Conservation (phyloP, 2,888 invertebrate genomes). For the Noctua pronuba region DNA sequence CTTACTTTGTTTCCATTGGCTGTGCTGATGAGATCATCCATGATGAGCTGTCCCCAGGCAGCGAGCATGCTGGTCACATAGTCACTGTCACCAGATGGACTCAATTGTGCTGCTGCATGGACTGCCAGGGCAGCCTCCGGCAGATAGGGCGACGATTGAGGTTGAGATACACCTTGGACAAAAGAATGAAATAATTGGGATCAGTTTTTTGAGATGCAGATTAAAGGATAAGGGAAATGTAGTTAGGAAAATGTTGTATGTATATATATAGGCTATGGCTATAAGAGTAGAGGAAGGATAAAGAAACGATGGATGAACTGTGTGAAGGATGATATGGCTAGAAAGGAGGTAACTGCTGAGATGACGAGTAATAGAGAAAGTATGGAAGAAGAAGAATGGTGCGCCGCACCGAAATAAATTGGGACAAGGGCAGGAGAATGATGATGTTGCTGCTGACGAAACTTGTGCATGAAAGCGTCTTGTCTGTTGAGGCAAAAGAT, state of each 20-base stretch:
- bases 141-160: conserved; percentile 89
- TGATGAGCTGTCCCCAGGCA: conserved; percentile 94
- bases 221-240: background rate
- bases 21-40: conserved; percentile 93
- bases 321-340: too few species aligned
- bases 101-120: conserved; percentile 89
- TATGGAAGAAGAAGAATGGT: too few species aligned
- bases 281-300: too few species aligned
- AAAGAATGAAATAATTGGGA: background rate
- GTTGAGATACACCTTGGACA: conserved; percentile 78
- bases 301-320: too few species aligned
- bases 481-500: background rate
- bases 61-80: conserved; percentile 94
- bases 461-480: background rate
- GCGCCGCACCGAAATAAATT: too few species aligned
- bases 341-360: too few species aligned
- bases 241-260: too few species aligned
- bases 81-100: conserved; percentile 91
- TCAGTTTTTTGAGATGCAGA: background rate
- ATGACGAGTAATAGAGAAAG: too few species aligned
- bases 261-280: too few species aligned
- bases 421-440: too few species aligned
- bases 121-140: conserved; percentile 91
- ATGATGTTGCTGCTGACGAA: background rate
- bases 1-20: conserved; percentile 89